Base-by-base conservation (phyloP, 2,888 invertebrate genomes). In the Leucoma salicis region DNA sequence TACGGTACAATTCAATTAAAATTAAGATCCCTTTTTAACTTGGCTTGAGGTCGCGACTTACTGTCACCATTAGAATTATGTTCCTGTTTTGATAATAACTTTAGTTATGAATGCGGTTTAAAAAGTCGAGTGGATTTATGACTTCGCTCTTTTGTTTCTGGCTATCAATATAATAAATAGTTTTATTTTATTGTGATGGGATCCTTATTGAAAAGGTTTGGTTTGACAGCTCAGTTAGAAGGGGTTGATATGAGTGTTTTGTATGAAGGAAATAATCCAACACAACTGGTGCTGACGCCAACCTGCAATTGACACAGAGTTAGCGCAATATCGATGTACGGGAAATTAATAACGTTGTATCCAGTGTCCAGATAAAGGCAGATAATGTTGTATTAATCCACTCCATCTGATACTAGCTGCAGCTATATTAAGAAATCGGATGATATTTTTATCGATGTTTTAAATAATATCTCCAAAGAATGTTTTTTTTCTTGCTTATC, bases 231-330 rank as follows among this genome's bases (percentile, higher is more conserved):
- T 86, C 78, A 68, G 74, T 78, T 39, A 67, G 82, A 85, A 88
- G 80, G 87, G 89, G 88, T 88, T 87, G 83, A 87, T 87, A 87
- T 86, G 75, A 86, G 75, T 81, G 85, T 74, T 84, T 78, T 78
- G 84, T 80, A 82, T 82, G 77, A 83, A 85, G 75, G 74, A 83
- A 89, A 89, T 89, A 89, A 88, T 78, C 76, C 71, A 77, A 78
- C 78, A 84, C 88, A 86, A 88, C 87, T 73, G 87, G 86, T 85
- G 87, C 78, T 74, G 80, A 70, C 71, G 76, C 70, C 69, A 79
- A 82, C 78, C 87, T 89, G 89, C 82, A 70, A 82, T 80, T 89
- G 88, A 88, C 89, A 74, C 75, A 72, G 73, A 60, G 82, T 81
- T 82, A 82, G 76, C 83, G 76, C 78, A 76, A 78, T 71, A 48